Conservation (phyloP, 2,113 vertebrate genomes). For the Oreamnos americanus region DNA sequence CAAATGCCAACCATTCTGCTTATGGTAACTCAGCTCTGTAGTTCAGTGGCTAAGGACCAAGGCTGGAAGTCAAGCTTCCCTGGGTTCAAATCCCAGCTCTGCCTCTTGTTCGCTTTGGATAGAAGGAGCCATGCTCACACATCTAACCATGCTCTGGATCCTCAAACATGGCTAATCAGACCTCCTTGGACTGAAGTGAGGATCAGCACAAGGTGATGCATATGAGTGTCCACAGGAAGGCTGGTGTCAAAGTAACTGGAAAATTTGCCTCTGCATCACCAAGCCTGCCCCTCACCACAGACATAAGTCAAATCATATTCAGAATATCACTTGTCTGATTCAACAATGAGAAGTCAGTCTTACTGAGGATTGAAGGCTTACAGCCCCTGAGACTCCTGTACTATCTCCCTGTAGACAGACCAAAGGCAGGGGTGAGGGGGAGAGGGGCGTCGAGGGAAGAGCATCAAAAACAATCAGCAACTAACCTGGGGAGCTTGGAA, state of each 20-base stretch:
- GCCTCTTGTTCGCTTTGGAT: not conserved
- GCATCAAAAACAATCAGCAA: not conserved
- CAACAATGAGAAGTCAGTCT: not conserved
- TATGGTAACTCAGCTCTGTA: too few relatives aligned
- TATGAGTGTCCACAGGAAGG: not conserved
- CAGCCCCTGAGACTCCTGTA: rapidly evolving
- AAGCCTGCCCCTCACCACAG: too few relatives aligned
- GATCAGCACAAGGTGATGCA: rapidly evolving
- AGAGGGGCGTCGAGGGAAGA: rapidly evolving
- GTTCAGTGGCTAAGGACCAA: not conserved
- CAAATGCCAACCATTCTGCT: not conserved
- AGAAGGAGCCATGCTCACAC: too few relatives aligned
- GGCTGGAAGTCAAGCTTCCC: not conserved
- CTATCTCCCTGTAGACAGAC: not conserved
- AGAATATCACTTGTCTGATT: not conserved
- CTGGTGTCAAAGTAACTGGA: rapidly evolving
- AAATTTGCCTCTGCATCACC: rapidly evolving
- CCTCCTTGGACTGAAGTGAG: rapidly evolving
- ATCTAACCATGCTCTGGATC: not conserved
- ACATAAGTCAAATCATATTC: not conserved
- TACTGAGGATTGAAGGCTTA: not conserved
- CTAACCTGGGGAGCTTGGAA: not conserved
- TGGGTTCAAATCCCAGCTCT: not conserved
- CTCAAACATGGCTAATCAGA: not conserved
- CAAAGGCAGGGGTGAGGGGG: rapidly evolving